phyloP scores from a whole-genome alignment of 2,113 vertebrate species.

The Genyomyrus donnyi region DNA sequence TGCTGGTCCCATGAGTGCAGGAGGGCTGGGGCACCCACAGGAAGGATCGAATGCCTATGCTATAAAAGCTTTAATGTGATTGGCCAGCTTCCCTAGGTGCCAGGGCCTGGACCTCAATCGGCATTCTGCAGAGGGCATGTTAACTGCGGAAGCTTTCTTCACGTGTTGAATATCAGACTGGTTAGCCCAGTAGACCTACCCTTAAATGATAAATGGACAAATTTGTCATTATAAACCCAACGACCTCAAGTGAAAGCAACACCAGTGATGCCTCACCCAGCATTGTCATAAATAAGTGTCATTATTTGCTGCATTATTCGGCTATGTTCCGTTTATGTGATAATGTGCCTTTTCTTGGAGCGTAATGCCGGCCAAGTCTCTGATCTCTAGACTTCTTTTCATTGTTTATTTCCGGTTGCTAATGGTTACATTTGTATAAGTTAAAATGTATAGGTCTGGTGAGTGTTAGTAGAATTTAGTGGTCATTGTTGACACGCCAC shows the following conservation, averaged over 20 bases:
- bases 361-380: background rate
- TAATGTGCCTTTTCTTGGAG: background rate
- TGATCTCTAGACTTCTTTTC: background rate
- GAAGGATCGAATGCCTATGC: background rate
- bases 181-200: background rate
- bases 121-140: background rate
- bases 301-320: background rate
- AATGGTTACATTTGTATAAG: background rate
- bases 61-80: background rate
- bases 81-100: background rate
- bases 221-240: background rate
- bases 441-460: background rate
- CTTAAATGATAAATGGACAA: background rate
- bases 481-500: too few relatives aligned
- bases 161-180: background rate
- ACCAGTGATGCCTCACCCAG: background rate
- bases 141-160: background rate
- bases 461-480: background rate
- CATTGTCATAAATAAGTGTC: background rate
- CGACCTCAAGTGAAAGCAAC: background rate
- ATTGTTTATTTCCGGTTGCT: background rate
- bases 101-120: background rate
- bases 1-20: slow-evolving; percentile 38
- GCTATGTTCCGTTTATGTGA: background rate
- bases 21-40: background rate